phyloP scores from a whole-genome alignment of 1,140 invertebrate genomes.

The Bathynomus jamesi region DNA sequence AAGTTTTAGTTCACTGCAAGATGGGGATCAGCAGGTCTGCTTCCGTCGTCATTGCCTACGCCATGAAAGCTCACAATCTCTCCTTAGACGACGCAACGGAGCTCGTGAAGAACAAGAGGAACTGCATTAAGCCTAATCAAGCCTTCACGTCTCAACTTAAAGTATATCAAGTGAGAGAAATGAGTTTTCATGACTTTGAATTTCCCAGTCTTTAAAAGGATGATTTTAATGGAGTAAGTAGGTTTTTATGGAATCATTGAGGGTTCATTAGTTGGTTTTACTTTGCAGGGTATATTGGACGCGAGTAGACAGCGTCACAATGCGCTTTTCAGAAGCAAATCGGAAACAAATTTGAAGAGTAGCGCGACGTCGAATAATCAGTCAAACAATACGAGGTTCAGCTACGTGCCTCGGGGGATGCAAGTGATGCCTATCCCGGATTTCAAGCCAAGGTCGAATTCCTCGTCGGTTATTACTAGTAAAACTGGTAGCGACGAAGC shows the following conservation, averaged over 20 bases:
- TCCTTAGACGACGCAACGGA: slow-evolving; percentile 77
- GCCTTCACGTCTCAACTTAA: slow-evolving; percentile 89
- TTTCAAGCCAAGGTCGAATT: background rate
- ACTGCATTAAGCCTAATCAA: slow-evolving; percentile 90
- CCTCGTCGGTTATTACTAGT: background rate
- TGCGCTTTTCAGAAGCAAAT: slow-evolving; percentile 75
- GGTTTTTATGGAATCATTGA: slow-evolving; percentile 1
- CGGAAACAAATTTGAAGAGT: slow-evolving; percentile 54
- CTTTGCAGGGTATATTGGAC: slow-evolving; percentile 67
- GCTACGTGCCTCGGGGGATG: background rate
- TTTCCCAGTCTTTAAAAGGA: too few species aligned
- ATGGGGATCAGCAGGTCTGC: slow-evolving; percentile 98
- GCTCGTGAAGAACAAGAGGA: slow-evolving; percentile 81
- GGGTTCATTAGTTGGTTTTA: background rate
- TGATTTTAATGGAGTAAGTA: background rate
- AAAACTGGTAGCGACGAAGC: background rate
- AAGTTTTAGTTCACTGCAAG: slow-evolving; percentile 95
- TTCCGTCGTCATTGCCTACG: slow-evolving; percentile 94
- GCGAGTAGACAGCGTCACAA: slow-evolving; percentile 94
- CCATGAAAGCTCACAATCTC: slow-evolving; percentile 96
- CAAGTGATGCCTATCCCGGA: background rate
- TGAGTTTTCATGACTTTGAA: too few species aligned
- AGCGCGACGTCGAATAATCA: background rate
- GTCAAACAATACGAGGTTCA: background rate
- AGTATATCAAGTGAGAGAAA: slow-evolving; percentile 66